Evolutionary conservation across 2,113 vertebrate species (phyloP).

Genomic region (Crotophaga sulcirostris): DNA sequence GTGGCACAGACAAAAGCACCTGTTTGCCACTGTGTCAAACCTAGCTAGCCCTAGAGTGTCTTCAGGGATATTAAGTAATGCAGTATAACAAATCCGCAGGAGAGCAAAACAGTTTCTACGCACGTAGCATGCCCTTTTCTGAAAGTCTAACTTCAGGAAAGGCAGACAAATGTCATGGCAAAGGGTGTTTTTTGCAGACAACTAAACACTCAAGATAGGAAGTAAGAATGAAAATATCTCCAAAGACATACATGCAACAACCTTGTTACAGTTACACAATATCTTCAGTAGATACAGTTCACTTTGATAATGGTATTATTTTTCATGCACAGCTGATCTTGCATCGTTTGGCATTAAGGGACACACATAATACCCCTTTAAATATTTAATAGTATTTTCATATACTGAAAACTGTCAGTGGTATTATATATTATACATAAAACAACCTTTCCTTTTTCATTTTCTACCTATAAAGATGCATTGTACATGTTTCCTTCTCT

Average conservation of each 20-base stretch:
- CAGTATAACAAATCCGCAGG: neutral
- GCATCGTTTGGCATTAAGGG: neutral
- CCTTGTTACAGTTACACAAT: neutral
- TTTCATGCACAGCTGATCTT: neutral
- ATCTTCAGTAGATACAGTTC: neutral
- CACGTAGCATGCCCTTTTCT: neutral
- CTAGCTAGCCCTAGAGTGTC: neutral
- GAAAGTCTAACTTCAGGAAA: neutral
- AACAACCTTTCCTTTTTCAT: neutral
- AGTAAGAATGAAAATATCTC: neutral
- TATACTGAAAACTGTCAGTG: neutral
- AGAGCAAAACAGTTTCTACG: neutral
- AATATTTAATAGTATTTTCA: conserved; percentile 33
- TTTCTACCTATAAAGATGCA: neutral
- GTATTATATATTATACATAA: neutral
- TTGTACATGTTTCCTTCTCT: neutral
- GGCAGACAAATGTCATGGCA: neutral
- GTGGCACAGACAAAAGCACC: neutral
- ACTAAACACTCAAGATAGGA: neutral
- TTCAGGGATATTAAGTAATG: neutral
- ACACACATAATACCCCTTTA: conserved; percentile 3
- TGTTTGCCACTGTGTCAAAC: neutral
- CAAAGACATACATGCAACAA: neutral
- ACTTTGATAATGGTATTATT: neutral
- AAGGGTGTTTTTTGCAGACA: neutral